Evolutionary conservation across 2,888 invertebrate genomes (phyloP), one percentile per base, ranked within the genome.

Genomic region (Epinotia brunnichana): DNA sequence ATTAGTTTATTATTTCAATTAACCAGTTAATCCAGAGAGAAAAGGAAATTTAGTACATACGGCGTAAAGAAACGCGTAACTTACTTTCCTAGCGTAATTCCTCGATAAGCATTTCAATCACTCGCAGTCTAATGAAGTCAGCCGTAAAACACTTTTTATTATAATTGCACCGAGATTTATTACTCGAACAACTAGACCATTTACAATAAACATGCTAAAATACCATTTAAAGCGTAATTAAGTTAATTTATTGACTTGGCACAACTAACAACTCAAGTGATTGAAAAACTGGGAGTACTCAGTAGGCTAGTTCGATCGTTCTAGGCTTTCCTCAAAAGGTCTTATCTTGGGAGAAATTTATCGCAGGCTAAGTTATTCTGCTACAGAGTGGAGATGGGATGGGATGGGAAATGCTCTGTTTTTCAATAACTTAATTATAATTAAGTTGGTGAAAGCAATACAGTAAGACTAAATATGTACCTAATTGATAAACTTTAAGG

Each of bases 161-260:
- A 60, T 72, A 68, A 56, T 21, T 67, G 39, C 54, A 44, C 44
- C 13, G 4, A 68, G 60, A 68, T 72, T 68, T 72, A 72, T 72
- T 53, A 54, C 66, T 21, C n/a, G 2, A 41, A 61, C 54, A 62
- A 72, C 29, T 72, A 24, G 56, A 67, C 67, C 71, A 72, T 67
- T 71, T 71, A 61, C 44, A 61, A 62, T 62, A 48, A 67, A 48
- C 67, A 62, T 56, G 48, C 67, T 67, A 68, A 67, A 69, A 73
- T 51, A 41, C 68, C 73, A 53, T 68, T 69, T 69, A 68, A 53
- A 68, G 72, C 35, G 51, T 68, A 72, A 67, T 72, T 62, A 73
- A 54, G 17, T 57, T 63, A 62, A 72, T 72, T 67, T 72, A 68
- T 72, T 17, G 68, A 39, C 56, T 48, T 61, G 53, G 53, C 48